Evolutionary conservation across 1,140 invertebrate species (phyloP), one percentile per base, ranked within the genome.

Genomic region (Augochlora pura): DNA sequence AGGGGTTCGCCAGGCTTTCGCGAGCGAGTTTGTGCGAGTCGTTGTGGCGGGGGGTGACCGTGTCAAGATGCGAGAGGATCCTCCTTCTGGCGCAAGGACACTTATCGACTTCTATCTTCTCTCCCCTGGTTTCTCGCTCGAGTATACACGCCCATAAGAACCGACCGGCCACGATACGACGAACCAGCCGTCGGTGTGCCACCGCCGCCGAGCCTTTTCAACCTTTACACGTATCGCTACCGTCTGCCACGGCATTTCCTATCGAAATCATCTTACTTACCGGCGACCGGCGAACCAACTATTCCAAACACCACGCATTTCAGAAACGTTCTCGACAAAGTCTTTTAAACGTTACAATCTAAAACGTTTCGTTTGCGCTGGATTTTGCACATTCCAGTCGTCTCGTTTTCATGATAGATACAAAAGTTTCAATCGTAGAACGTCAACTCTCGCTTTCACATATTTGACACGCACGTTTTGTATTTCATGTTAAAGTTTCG

Each of bases 11-110:
- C 59, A 63, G 70, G 59, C 70, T 72, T 72, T 72, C 62, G 59
- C 63, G 23, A 60, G 62, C 42, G 75, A 73, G 70, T 81, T 80
- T 76, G 73, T 73, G 73, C 57, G 70, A 74, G 27, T 85, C 57
- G 62, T 42, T 72, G 59, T 39, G 78, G 64, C 25, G 38, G 85
- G 85, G 85, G 85, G 86, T 87, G 80, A 87, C 83, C 86, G 86
- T 87, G 86, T 87, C 86, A 87, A 86, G 86, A 84, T 80, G 85
- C 84, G 84, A 86, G 85, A 83, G 76, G 81, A 83, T 85, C 77
- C 85, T 88, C 66, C 82, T 85, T 87, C 65, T 82, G 42, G 76
- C 84, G 78, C 84, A 83, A 86, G 84, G 84, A 86, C 85, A 81
- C 82, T 87, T 87, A 86, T 86, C 85, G 84, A 86, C 85, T 87